Evolutionary conservation across 2,888 invertebrate species (phyloP), one percentile per base, ranked within the genome.

Genomic region (Poecilus cupreus): DNA sequence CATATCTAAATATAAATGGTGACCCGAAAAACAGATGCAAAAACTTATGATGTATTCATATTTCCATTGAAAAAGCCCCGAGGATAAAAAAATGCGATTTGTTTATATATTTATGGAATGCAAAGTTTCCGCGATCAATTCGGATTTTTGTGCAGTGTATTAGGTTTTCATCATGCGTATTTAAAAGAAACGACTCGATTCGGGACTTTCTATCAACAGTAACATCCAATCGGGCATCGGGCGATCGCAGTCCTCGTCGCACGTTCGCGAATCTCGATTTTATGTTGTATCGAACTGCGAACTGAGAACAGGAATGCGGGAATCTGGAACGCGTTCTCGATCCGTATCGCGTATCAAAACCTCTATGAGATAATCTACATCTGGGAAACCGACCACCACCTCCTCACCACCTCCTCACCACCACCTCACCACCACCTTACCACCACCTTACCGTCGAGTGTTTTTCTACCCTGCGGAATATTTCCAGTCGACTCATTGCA

Each of bases 401-500:
- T 6, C 4, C 26, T 3, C 26, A 32, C 4, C 26, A 26, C 26
- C 26, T 3, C 5, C 26, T 3, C 26, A 26, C 5, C 26, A 26
- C 26, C 26, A 26, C 26, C 5, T n/a, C n/a, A 39, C 11, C 39
- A 39, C 2, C 39, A 51, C 3, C 51, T 8, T 8, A 26, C 26
- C 32, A 32, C 6, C 1, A 32, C 4, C 32, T 6, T 5, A 32
- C 32, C 4, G 49, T 22, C 39, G 37, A 68, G 39, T 68, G 39
- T 68, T 39, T 68, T 68, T 68, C 68, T 37, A 68, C 39, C 64
- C 64, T 13, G 18, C 20, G 68, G 54, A 39, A 68, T 68, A 68
- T 68, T 68, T 68, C 68, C 68, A 68, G 39, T 39, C 68, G 68
- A 68, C 68, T 39, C 68, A 68, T 68, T 68, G 68, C 39, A 68